Evolutionary conservation across 1,140 invertebrate species (phyloP).

Genomic region (Neoseiulus cucumeris): DNA sequence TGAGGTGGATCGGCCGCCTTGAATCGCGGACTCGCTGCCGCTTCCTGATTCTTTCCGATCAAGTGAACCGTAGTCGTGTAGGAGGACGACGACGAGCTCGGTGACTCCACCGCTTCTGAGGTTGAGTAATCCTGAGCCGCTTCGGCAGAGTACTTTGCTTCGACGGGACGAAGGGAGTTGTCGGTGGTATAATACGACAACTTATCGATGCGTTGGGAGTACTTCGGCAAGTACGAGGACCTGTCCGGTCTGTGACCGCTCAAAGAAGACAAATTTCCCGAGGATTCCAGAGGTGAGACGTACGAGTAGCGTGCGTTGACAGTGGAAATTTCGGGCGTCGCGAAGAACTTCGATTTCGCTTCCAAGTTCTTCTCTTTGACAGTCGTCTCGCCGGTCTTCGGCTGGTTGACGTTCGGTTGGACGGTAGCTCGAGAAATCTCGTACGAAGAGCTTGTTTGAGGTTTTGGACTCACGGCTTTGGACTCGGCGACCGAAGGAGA

Average conservation of each 20-base stretch:
- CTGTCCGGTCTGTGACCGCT: conserved; percentile 1
- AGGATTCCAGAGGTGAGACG: neutral
- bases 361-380: neutral
- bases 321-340: neutral
- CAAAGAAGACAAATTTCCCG: neutral
- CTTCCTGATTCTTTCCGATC: neutral
- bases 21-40: neutral
- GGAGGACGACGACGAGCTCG: neutral
- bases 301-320: neutral
- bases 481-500: neutral
- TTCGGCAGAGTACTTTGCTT: neutral
- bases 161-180: neutral
- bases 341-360: neutral
- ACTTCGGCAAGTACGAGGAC: neutral
- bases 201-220: conserved; percentile 3
- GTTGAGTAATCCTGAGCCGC: neutral
- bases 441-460: neutral
- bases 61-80: neutral
- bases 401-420: neutral
- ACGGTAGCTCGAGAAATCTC: neutral
- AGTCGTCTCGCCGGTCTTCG: neutral
- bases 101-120: neutral
- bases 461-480: neutral
- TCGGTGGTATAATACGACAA: neutral
- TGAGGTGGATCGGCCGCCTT: neutral